Conservation (phyloP, 2,888 invertebrate species). For the Leptogaster cylindrica region DNA sequence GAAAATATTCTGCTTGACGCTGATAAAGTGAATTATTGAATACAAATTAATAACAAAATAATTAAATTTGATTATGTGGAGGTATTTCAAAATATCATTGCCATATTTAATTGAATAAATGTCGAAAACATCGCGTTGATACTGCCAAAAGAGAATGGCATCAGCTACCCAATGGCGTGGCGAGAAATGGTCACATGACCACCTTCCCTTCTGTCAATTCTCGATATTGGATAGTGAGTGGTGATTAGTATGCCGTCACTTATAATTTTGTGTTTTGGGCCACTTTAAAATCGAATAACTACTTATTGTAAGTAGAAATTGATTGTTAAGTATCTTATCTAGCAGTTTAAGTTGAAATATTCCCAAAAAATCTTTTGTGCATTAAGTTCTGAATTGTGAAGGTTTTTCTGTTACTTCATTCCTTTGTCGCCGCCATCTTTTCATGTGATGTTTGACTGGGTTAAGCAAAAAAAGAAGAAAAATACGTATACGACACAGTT, state of each 20-base stretch:
- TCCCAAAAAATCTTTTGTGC: not conserved
- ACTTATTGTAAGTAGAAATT: conserved; percentile 42
- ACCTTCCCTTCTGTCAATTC: conserved; percentile 44
- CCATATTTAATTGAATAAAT: too few relatives aligned
- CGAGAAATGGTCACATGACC: conserved; percentile 44
- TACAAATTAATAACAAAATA: too few relatives aligned
- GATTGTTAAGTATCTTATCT: conserved; percentile 17
- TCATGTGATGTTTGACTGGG: conserved; percentile 17
- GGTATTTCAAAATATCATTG: too few relatives aligned
- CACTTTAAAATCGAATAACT: conserved; percentile 40
- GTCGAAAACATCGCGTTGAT: too few relatives aligned
- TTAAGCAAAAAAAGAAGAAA: not conserved
- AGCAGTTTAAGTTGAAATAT: conserved; percentile 17
- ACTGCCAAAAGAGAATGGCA: conserved; percentile 7
- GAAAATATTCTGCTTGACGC: too few relatives aligned
- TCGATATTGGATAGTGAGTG: conserved; percentile 47
- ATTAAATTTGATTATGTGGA: too few relatives aligned
- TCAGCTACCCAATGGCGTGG: conserved; percentile 35
- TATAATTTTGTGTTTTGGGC: conserved; percentile 47
- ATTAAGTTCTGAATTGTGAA: conserved; percentile 12
- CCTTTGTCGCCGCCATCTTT: conserved; percentile 37
- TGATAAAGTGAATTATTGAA: too few relatives aligned
- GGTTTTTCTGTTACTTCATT: conserved; percentile 23
- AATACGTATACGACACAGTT: not conserved
- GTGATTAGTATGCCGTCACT: conserved; percentile 47